These are phyloP conservation scores for Philotrypesis tridentata DNA, from an alignment of 1,140 invertebrate genomes.

Conservation along the genomic window DNA sequence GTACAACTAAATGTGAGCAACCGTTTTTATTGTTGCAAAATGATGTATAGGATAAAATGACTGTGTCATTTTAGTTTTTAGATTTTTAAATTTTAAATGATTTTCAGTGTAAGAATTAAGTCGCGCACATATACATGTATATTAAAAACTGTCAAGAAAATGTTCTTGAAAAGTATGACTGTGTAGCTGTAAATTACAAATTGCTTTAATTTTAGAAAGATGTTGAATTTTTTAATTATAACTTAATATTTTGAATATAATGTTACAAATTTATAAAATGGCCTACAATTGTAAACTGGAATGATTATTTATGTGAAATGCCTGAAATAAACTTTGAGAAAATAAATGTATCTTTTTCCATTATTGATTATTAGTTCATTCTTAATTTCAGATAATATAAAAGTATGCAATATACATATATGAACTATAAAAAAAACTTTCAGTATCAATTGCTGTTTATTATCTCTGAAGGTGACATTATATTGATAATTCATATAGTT, in stretches of 20 bases:
- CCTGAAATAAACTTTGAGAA: constrained; percentile 44
- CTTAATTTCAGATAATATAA: not conserved
- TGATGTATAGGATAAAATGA: constrained; percentile 48
- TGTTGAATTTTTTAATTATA: constrained; percentile 50
- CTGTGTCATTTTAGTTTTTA: constrained; percentile 50
- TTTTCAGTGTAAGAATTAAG: constrained; percentile 38
- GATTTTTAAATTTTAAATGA: constrained; percentile 50
- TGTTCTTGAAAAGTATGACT: constrained; percentile 45
- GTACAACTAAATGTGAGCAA: constrained; percentile 45
- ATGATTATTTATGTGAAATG: constrained; percentile 49
- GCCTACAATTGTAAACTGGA: constrained; percentile 44
- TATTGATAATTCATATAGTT: no score
- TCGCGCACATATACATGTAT: constrained; percentile 37
- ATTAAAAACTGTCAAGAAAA: constrained; percentile 39
- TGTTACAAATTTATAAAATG: constrained; percentile 49
- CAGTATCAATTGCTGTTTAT: no score
- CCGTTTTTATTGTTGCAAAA: constrained; percentile 45
- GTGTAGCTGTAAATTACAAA: constrained; percentile 45
- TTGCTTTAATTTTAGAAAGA: constrained; percentile 47
- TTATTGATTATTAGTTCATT: not conserved
- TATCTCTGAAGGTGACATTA: no score
- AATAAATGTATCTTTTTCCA: not conserved
- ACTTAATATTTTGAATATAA: constrained; percentile 48
- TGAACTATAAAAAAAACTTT: no score
- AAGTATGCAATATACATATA: no score